Evolutionary conservation across 2,797 vertebrate genomes (phyloP), one percentile per base, ranked within the genome.

Genomic region (Loris lydekkerianus): DNA sequence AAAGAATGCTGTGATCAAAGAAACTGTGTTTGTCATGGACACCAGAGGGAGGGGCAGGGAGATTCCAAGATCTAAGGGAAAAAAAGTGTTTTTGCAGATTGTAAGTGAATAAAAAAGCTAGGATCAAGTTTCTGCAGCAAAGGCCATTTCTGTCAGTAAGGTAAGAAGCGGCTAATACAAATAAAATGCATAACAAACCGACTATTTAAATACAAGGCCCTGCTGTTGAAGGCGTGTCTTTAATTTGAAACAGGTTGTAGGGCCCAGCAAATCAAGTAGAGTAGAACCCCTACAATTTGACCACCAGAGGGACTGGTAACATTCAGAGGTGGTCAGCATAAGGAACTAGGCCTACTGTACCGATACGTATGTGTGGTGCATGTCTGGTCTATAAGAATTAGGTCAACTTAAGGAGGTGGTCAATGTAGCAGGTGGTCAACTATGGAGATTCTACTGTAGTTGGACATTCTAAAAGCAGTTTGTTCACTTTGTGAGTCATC

Each of bases 401-500:
- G 49, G 49, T 49, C 49, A 49, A 49, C 49, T 49, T 49, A 15
- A 49, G 49, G 49, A 49, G 49, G 49, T 49, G 49, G 49, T 49
- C 49, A 49, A 49, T 49, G 49, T 49, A 49, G 14, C 3, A 49
- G 14, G 49, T 49, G 49, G 49, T 49, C 13, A 49, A 15, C 14
- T 49, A 49, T 49, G 49, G 49, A 49, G 49, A 49, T 49, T 49
- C 13, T 49, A 15, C 49, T 49, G 49, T 49, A 49, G 49, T 49
- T 49, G 49, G 49, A 14, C 49, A 49, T 49, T 88, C 20, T 95
- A 65, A 95, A 96, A 95, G 86, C 92, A 94, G 5, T 80, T 11
- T 40, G 82, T 0, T 85, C 31, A 96, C 58, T 97, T 90, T 97
- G 69, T 92, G 77, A 97, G 67, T 95, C 86, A 91, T 96, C 73